Evolutionary conservation across 1,140 invertebrate genomes (phyloP).

Genomic region (Drosophila lacteicornis): DNA sequence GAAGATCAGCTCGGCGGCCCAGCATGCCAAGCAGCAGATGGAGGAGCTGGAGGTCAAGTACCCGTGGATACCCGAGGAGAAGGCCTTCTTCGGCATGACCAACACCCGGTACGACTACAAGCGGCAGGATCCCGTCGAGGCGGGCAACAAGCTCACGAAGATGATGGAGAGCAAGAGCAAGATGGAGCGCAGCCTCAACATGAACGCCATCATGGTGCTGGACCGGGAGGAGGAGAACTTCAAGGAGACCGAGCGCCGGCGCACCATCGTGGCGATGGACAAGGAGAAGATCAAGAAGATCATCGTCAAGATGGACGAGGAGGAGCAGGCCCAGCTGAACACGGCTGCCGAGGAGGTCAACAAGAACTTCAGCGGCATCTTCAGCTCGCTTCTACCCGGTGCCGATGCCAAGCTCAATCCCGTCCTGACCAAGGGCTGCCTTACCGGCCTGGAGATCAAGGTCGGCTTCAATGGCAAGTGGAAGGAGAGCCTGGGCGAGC

Average conservation of each 20-base stretch:
- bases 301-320: constrained; percentile 94
- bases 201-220: constrained; percentile 93
- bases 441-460: constrained; percentile 96
- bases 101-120: constrained; percentile 87
- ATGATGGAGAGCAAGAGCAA: constrained; percentile 89
- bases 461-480: constrained; percentile 97
- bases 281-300: constrained; percentile 92
- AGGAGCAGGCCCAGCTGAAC: constrained; percentile 93
- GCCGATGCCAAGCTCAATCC: constrained; percentile 94
- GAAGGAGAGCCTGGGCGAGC: constrained; percentile 98
- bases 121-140: constrained; percentile 87
- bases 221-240: constrained; percentile 95
- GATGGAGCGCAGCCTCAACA: constrained; percentile 92
- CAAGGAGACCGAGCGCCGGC: constrained; percentile 92
- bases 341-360: constrained; percentile 94
- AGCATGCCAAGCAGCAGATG: constrained; percentile 80
- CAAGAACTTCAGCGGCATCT: constrained; percentile 98
- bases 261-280: constrained; percentile 94
- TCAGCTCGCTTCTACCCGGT: constrained; percentile 95
- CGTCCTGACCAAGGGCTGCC: constrained; percentile 89
- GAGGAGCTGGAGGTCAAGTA: constrained; percentile 84
- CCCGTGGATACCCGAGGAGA: constrained; percentile 92
- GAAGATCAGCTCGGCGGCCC: constrained; percentile 86
- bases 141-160: constrained; percentile 87
- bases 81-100: constrained; percentile 91